Evolutionary conservation across 2,888 invertebrate species (phyloP).

Genomic region (Norana najaformis): DNA sequence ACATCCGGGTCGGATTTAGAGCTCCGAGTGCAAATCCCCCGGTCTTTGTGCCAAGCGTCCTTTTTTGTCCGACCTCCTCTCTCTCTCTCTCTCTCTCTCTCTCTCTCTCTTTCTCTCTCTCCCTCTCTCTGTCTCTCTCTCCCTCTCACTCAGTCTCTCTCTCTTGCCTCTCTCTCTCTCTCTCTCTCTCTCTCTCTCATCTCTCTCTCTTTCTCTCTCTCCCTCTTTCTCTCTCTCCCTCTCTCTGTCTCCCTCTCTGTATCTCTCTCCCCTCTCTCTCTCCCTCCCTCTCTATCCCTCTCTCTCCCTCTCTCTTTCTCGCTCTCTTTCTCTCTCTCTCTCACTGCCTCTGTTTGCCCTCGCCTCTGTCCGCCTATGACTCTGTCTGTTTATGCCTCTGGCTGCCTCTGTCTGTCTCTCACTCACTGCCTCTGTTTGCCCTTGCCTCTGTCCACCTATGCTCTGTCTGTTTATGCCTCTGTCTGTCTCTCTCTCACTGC

Average conservation of each 20-base stretch:
- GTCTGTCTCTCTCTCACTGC: not conserved
- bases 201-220: not conserved
- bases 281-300: not conserved
- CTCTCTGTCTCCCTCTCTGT: not conserved
- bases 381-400: too few species aligned
- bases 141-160: not conserved
- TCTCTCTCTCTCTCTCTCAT: too few species aligned
- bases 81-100: not conserved
- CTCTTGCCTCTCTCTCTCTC: too few species aligned
- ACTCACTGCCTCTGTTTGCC: too few species aligned
- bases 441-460: too few species aligned
- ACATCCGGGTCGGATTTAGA: not conserved
- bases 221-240: not conserved
- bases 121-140: not conserved
- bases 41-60: not conserved
- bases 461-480: too few species aligned
- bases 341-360: too few species aligned
- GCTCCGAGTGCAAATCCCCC: not conserved
- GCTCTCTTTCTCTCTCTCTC: not conserved
- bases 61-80: not conserved
- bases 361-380: too few species aligned
- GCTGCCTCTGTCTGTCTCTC: too few species aligned
- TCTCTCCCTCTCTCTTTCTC: not conserved
- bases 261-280: too few species aligned
- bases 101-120: not conserved